phyloP scores from a whole-genome alignment of 2,113 vertebrate species.

The Macquaria ambigua region DNA sequence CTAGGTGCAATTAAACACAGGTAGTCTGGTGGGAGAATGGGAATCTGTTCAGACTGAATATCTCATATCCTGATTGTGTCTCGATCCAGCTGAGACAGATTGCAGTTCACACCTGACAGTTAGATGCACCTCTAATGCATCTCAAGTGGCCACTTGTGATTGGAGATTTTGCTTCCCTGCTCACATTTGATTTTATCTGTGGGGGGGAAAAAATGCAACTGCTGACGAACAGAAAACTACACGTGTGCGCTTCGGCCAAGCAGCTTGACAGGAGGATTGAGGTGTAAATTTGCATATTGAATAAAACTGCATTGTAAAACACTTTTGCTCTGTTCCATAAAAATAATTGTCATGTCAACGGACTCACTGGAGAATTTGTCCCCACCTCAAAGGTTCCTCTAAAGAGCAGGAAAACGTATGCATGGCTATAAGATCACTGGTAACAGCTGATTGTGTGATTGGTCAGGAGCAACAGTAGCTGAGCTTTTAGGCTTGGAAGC shows the following conservation, averaged over 20 bases:
- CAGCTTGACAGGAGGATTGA: neutral
- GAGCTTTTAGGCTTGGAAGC: neutral
- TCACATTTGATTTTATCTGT: conserved; percentile 39
- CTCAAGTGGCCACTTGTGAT: conserved; percentile 33
- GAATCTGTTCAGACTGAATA: neutral
- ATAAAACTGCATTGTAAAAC: neutral
- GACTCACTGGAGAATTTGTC: neutral
- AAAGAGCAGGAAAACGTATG: neutral
- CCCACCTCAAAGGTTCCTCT: too few relatives aligned
- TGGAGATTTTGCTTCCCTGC: conserved; percentile 37
- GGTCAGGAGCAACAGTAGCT: neutral
- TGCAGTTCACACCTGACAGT: conserved; percentile 39
- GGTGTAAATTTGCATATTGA: neutral
- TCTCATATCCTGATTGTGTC: conserved; percentile 32
- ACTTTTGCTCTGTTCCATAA: neutral
- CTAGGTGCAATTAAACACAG: conserved; percentile 8
- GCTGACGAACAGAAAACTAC: conserved; percentile 35
- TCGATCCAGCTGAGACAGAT: conserved; percentile 31
- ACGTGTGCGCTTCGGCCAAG: neutral
- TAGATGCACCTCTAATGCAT: conserved; percentile 14
- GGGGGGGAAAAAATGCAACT: neutral
- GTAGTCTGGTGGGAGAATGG: conserved; percentile 1
- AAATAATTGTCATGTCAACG: neutral
- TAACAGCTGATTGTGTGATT: neutral
- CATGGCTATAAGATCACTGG: neutral